Evolutionary conservation across 2,888 invertebrate species (phyloP), one percentile per base, ranked within the genome.

Genomic region (Mimachlamys varia): DNA sequence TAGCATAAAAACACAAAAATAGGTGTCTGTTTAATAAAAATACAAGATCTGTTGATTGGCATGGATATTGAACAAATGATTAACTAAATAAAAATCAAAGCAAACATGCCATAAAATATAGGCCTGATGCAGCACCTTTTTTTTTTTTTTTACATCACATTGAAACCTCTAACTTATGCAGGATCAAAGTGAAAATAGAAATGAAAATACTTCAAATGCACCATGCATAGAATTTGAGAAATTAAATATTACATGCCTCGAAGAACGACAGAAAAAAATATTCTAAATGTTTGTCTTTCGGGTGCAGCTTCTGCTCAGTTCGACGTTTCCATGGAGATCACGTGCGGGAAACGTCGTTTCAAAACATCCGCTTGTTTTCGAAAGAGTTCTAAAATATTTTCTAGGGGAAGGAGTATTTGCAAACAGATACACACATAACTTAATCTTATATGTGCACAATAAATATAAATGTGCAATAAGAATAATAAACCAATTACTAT

Each of bases 331-430:
- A 76, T 76, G 76, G 76, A 27, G 76, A 76, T 76, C 76, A 76
- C 76, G 76, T 76, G 76, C 76, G 33, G 76, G 33, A 58, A 58
- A 76, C 76, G 76, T 76, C 76, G 76, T 76, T 76, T 76, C 76
- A 76, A 76, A 76, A 76, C 76, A 76, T 76, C 76, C 76, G 76
- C 76, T 15, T 33, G 76, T n/a, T n/a, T n/a, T 76, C 76, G 76
- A 33, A 76, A 76, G 58, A 58, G 76, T 76, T 76, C 76, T 76
- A 12, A 76, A 76, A 19, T 15, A 33, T 76, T 76, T 58, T 12
- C 7, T 33, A 76, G 7, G 12, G 7, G 10, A 76, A 76, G 76
- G 10, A 33, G 33, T 27, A 53, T 76, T 76, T 76, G 33, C 3
- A 15, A 33, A 22, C 27, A 12, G 33, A 7, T 27, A 12, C 33